Conservation (phyloP, 1,140 invertebrate species). For the Drosophila obscura region DNA sequence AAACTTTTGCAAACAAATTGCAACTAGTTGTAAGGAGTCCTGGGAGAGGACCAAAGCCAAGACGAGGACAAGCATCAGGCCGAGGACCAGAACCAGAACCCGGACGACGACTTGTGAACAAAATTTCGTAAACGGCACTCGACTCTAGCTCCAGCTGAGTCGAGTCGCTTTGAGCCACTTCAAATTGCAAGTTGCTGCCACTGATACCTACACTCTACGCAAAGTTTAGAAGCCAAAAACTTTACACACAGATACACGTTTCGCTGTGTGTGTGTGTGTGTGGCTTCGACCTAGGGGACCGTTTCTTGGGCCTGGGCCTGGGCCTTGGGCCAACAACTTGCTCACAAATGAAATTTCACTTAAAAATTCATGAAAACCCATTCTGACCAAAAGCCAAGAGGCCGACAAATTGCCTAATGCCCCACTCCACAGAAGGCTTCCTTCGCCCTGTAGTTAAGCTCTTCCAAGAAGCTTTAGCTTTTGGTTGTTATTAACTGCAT, state of each 20-base stretch:
- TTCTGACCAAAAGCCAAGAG: constrained; percentile 47
- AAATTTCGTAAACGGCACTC: constrained; percentile 65
- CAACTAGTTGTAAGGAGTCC: constrained; percentile 72
- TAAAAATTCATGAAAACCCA: constrained; percentile 76
- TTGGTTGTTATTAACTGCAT: too few species aligned
- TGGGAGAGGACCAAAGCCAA: background rate
- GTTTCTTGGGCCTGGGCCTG: constrained; percentile 17
- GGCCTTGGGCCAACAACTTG: constrained; percentile 34
- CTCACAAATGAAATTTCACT: constrained; percentile 64
- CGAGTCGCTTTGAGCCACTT: constrained; percentile 69
- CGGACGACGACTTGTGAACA: constrained; percentile 69
- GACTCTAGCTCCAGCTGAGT: constrained; percentile 16
- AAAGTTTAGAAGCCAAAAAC: constrained; percentile 66
- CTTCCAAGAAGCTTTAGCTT: too few species aligned
- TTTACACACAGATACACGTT: constrained; percentile 42
- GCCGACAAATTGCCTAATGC: constrained; percentile 42
- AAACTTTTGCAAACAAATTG: constrained; percentile 81
- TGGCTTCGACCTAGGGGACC: constrained; percentile 44
- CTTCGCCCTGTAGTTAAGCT: too few species aligned
- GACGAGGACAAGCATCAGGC: constrained; percentile 19
- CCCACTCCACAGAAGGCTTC: too few species aligned
- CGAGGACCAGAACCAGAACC: background rate
- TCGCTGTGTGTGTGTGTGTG: constrained; percentile 5
- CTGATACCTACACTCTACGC: constrained; percentile 59
- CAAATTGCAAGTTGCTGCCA: constrained; percentile 70